Evolutionary conservation across 2,888 invertebrate genomes (phyloP), one percentile per base, ranked within the genome.

Genomic region (Rhimphoctona megacephalus): DNA sequence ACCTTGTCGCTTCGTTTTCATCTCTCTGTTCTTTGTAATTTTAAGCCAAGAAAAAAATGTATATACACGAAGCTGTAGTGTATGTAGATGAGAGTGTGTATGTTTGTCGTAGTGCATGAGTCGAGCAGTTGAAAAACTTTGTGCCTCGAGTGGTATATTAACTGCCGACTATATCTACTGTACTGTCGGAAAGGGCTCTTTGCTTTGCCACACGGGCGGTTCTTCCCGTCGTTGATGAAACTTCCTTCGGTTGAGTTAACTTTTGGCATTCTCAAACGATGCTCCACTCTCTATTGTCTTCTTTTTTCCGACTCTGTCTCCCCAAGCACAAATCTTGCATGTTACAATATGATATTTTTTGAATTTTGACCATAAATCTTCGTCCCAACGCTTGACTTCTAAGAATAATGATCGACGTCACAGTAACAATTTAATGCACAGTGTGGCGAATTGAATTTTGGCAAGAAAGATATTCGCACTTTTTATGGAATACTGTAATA

Each of bases 171-270:
- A 80, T 83, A 80, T 86, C 46, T 70, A 69, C 76, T 77, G 80
- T 79, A 83, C 82, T 64, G 80, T 25, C 83, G 67, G 46, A 52
- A 39, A 54, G 76, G 66, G 80, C 80, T 80, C 83, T 86, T 83
- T 83, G 76, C 80, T 86, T 80, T 76, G 78, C 86, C 83, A 81
- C 80, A 77, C 80, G 72, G 69, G 43, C 74, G 74, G 61, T 67
- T 83, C 82, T 57, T 76, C 76, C 66, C 76, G 66, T 36, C 72
- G 70, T 61, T 80, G 70, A 72, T 57, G 72, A 46, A 86, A 86
- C 54, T 83, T 83, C 67, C 80, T 80, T 77, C 76, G 79, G 76
- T 66, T 76, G 80, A 86, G 83, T 86, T 80, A 83, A 83, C 86
- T 86, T 72, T 80, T 66, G 64, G 64, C 64, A 69, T 80, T 83